Base-by-base conservation (phyloP, 1,140 invertebrate species). In the Drosophila littoralis region DNA sequence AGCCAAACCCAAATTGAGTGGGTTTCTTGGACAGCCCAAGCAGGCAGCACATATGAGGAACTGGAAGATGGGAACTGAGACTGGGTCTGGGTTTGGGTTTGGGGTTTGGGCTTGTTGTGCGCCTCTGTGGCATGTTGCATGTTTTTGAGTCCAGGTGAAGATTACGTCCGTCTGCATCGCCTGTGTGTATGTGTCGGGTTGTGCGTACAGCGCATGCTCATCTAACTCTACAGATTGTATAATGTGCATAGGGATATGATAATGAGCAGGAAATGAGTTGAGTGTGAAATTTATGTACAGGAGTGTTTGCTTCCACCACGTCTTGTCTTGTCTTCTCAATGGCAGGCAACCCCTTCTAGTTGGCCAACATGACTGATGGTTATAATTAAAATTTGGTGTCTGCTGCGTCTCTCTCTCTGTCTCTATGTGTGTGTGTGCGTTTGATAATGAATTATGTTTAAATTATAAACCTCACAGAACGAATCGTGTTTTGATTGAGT, bases 221-320 rank as follows among this genome's bases (percentile, higher is more conserved):
- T 73, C 70, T 68, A 73, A 68, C 70, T 73, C 28, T 22, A 38
- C n/a, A 42, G 70, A 73, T 81, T 75, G 79, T 82, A 79, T 80
- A 73, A 88, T 88, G 79, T 60, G 46, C 42, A 61, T 61, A 72
- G 69, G 57, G 74, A 85, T 85, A 85, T 86, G 83, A 86, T 86
- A 86, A 86, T 86, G 83, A 86, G 83, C 83, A 88, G 83, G 83
- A 86, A 86, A 86, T 86, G 83, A 88, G 84, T 89, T 79, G 83
- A 79, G 83, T 89, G 83, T 86, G 76, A 86, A 89, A 86, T 86
- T 86, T 86, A 86, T 86, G 79, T 63, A 66, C 84, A 82, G 83
- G 84, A 86, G 83, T 83, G 83, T 74, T 65, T 54, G 38, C 35
- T 58, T 8, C 28, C 46, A 12, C 13, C 36, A 40, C 35, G 13